phyloP scores from a whole-genome alignment of 2,797 vertebrate genomes.

The Microhierax caerulescens region DNA sequence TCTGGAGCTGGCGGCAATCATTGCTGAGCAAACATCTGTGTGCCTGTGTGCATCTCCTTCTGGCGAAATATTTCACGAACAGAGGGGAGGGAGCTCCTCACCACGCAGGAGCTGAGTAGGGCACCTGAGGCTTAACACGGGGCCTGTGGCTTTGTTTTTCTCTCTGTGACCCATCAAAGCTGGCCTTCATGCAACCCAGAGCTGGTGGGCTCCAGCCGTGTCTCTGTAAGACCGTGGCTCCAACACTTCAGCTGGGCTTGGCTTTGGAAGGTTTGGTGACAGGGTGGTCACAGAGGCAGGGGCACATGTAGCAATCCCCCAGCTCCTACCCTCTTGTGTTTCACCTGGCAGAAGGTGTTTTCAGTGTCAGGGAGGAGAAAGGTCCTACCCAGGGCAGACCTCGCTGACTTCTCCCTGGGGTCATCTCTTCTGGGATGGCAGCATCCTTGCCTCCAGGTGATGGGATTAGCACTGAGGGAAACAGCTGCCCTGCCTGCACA shows the following conservation, averaged over 20 bases:
- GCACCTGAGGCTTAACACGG: rapidly evolving
- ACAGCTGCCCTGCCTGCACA: too few species aligned
- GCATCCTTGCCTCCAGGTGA: not conserved
- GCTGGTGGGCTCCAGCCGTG: not conserved
- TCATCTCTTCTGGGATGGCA: not conserved
- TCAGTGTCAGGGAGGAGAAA: not conserved
- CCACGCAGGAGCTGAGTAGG: not conserved
- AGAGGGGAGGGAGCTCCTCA: not conserved
- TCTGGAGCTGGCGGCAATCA: rapidly evolving
- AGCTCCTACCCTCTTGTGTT: not conserved
- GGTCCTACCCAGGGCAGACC: not conserved
- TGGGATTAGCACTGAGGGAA: not conserved
- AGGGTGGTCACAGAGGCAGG: not conserved
- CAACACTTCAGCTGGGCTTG: too few species aligned
- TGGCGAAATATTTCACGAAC: rapidly evolving
- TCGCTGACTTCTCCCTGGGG: rapidly evolving
- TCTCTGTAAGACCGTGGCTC: not conserved
- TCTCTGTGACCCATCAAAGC: not conserved
- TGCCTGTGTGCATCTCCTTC: not conserved
- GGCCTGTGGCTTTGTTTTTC: not conserved
- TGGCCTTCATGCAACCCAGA: rapidly evolving
- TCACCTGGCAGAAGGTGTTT: not conserved
- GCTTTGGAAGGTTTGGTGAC: not conserved
- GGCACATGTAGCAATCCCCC: rapidly evolving
- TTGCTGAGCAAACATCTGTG: not conserved